Evolutionary conservation across 2,113 vertebrate species (phyloP).

Genomic region (Chloebia gouldiae): DNA sequence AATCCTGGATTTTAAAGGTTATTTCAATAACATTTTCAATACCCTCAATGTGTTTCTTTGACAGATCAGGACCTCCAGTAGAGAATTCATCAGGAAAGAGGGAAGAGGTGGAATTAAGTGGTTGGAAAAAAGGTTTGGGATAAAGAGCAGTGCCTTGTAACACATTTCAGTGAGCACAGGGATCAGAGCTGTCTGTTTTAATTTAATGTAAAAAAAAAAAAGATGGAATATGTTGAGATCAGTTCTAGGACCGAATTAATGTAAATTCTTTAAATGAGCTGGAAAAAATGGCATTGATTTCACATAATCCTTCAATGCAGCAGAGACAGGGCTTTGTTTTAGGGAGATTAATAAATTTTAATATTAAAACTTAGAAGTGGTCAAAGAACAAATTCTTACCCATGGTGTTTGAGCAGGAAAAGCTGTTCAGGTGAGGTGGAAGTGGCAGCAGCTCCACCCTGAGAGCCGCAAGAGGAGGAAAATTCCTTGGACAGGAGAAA

Average conservation of each 20-base stretch:
- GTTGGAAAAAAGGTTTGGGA: not conserved
- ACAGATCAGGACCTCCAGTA: not conserved
- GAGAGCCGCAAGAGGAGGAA: not conserved
- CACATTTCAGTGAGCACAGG: not conserved
- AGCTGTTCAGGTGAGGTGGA: not conserved
- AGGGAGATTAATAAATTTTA: not conserved
- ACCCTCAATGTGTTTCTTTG: not conserved
- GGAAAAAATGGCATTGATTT: not conserved
- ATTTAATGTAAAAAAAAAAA: not conserved
- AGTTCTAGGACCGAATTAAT: not conserved
- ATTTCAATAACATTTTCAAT: not conserved
- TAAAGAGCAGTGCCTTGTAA: not conserved
- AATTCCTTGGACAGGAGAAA: not conserved
- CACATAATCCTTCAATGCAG: not conserved
- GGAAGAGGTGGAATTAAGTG: not conserved
- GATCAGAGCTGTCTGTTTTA: not conserved
- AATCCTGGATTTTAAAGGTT: not conserved
- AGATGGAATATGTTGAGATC: not conserved
- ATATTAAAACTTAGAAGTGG: not conserved
- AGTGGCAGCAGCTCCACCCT: not conserved
- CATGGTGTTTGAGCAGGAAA: rapidly evolving
- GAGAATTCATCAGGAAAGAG: not conserved
- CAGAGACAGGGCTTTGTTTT: not conserved
- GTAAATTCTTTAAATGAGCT: not conserved
- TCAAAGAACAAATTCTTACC: not conserved